Base-by-base conservation (phyloP, 2,797 vertebrate species). In the Crypturellus tataupa region DNA sequence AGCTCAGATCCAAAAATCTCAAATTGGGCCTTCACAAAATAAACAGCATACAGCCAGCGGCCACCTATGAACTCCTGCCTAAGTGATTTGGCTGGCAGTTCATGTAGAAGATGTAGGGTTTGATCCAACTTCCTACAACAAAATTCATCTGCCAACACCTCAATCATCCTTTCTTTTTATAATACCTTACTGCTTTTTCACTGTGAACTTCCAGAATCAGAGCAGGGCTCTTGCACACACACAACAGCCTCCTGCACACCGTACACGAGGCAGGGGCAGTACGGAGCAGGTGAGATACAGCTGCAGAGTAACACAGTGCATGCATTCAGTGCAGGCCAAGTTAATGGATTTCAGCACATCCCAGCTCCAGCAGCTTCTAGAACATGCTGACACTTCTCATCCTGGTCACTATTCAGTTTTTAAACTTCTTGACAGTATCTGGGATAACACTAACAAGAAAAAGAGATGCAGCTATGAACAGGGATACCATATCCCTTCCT, bases 281-380 rank as follows among this genome's bases (percentile, higher is more conserved):
- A 21, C 5, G 7, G 20, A 71, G 33, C 2, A 62, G 33, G 18
- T 21, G 62, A 44, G 1, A 80, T 0, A 1, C 40, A 70, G 20
- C 33, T 25, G 7, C 29, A 35, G 60, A 80, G 49, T 56, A 67
- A 64, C 33, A 67, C 53, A 77, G 35, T 1, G 27, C 46, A 72
- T 13, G 75, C 10, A 67, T 4, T 21, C 20, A 71, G 25, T 72
- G 2, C 17, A 56, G 5, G 8, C 0, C 65, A 25, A 76, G 62
- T 67, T 79, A 85, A 7, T 31, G 20, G 39, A 15, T 44, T 72
- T 65, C 56, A 18, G 23, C 47, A 70, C 6, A 81, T 44, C 12
- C n/a, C 39, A 88, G 18, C 4, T 81, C 63, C 37, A 86, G 37
- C 17, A 62, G 35, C 9, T 81, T 84, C 71, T 39, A 55, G 9